Evolutionary conservation across 1,140 invertebrate species (phyloP), one percentile per base, ranked within the genome.

Genomic region (Euura saliciscinereae): DNA sequence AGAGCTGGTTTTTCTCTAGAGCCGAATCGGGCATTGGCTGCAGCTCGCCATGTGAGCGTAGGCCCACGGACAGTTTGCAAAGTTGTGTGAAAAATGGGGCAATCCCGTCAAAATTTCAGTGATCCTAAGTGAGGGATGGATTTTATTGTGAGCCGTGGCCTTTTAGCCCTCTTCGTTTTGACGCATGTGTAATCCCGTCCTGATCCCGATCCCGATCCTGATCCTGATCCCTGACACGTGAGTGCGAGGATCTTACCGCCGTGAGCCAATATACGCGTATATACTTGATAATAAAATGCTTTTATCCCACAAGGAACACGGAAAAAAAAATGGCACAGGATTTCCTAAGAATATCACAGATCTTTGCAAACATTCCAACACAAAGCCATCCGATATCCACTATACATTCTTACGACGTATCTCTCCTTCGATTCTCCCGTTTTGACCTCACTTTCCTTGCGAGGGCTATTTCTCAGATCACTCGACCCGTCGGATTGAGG

Each of bases 161-260:
- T 59, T 59, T 59, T 59, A 59, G 51, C 51, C 51, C 13, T n/a
- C 51, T 59, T 59, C 13, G 13, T 59, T 59, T 59, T 59, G 51
- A 8, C 10, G 51, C 51, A 59, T 59, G 13, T 1, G 51, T 59
- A 59, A 59, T 59, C 51, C 51, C 51, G 51, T 8, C 13, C 13
- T 59, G 51, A 59, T 59, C 51, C 6, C 51, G 51, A 59, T 59
- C 51, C 51, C 51, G 6, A 28, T 28, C 13, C 13, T 59, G 51
- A 59, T 59, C 51, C 1, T n/a, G 51, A 59, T 59, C 51, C 51
- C 51, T 3, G 28, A 59, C 51, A 59, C 3, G 51, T 59, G 51
- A 59, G 51, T 59, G 51, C 6, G 8, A n/a, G 51, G 10, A 59
- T 59, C 13, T 59, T 59, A 3, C 10, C 6, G 51, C 51, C 51